Evolutionary conservation across 1,140 invertebrate genomes (phyloP).

Genomic region (Galendromus occidentalis): DNA sequence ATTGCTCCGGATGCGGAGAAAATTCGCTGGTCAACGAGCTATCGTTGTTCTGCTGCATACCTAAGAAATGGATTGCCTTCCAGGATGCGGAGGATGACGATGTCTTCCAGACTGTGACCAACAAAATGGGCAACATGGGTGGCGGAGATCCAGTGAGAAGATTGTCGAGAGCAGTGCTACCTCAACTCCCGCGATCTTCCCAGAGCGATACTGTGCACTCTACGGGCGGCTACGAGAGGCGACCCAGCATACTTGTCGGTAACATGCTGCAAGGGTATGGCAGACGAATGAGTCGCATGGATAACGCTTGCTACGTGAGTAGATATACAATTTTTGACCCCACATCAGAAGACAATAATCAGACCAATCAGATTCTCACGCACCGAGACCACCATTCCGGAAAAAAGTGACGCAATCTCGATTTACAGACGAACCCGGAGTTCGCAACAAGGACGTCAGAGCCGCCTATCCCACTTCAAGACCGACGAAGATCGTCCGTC

Average conservation of each 20-base stretch:
- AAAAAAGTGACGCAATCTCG: background rate
- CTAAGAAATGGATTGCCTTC: too few relatives aligned
- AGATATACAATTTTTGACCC: background rate
- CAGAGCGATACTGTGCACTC: background rate
- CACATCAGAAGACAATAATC: too few relatives aligned
- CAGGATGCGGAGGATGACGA: slow-evolving; percentile 19
- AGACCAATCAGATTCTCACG: too few relatives aligned
- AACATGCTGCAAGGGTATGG: slow-evolving; percentile 1
- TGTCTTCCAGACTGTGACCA: slow-evolving; percentile 15
- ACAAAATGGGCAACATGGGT: background rate
- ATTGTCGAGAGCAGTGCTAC: background rate
- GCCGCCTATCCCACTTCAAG: background rate
- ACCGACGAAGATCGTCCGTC: background rate
- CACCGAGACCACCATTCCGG: too few relatives aligned
- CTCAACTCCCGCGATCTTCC: background rate
- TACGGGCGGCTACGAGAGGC: background rate
- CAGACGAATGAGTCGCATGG: background rate
- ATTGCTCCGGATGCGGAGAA: too few relatives aligned
- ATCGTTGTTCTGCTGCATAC: too few relatives aligned
- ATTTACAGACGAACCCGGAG: background rate
- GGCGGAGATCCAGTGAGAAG: background rate
- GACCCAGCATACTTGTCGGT: background rate
- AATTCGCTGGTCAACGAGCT: too few relatives aligned
- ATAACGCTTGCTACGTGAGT: background rate
- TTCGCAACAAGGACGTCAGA: background rate